These are phyloP conservation scores for Asobara japonica DNA, from an alignment of 1,140 invertebrate species.

Conservation along the genomic window DNA sequence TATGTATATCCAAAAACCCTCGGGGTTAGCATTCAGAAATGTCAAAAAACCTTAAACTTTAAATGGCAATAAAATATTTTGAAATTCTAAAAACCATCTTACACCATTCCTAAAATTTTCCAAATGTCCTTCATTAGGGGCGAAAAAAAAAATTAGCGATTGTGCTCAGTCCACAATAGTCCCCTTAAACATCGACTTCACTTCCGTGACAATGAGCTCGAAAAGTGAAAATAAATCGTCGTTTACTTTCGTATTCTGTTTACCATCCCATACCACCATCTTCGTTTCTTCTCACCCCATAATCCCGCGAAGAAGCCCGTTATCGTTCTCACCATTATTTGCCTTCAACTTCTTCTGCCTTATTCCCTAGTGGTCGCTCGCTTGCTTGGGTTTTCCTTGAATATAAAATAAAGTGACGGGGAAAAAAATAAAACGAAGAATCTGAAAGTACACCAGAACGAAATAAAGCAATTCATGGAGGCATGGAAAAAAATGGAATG, in stretches of 20 bases:
- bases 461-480: neutral
- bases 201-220: neutral
- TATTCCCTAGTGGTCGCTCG: constrained; percentile 13
- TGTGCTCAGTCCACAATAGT: neutral
- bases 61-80: too few relatives aligned
- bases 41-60: too few relatives aligned
- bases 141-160: too few relatives aligned
- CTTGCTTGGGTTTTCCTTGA: constrained; percentile 4
- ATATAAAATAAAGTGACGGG: constrained; percentile 15
- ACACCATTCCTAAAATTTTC: too few relatives aligned
- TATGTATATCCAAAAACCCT: too few relatives aligned
- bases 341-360: constrained; percentile 26
- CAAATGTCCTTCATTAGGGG: neutral
- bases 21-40: too few relatives aligned
- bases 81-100: too few relatives aligned
- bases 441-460: neutral
- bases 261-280: constrained; percentile 2
- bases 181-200: neutral
- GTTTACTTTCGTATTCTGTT: constrained; percentile 14
- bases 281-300: neutral
- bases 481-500: too few relatives aligned
- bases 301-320: constrained; percentile 16
- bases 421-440: constrained; percentile 12
- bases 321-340: constrained; percentile 37
- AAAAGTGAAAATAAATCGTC: neutral